Percentiles rank a stretch among this genome's conserved stretches.
Evolutionary conservation across 2,113 vertebrate species (phyloP).

Genomic region (Parus major): DNA sequence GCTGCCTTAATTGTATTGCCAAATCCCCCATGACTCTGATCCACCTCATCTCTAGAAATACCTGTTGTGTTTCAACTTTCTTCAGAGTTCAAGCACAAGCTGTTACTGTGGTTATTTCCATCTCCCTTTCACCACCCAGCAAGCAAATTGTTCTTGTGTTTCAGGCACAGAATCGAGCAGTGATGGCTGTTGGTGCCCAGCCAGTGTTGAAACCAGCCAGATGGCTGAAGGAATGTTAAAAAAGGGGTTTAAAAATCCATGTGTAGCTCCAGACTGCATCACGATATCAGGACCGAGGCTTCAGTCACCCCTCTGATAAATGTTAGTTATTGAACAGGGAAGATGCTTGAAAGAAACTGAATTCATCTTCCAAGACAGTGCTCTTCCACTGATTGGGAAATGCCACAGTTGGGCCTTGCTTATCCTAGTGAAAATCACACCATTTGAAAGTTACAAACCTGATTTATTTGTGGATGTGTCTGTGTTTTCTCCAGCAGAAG

Average conservation of each 20-base stretch:
- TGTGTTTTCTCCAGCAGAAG: not conserved
- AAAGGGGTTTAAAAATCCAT: not conserved
- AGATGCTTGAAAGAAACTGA: not conserved
- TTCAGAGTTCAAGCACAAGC: not conserved
- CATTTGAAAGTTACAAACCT: not conserved
- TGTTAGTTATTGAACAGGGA: not conserved
- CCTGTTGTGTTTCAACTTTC: not conserved
- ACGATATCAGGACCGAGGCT: not conserved
- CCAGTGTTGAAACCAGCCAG: not conserved
- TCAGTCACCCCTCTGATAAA: not conserved
- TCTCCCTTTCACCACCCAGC: not conserved
- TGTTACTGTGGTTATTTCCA: not conserved
- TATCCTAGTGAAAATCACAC: not conserved
- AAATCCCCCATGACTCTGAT: not conserved
- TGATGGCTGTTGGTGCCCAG: not conserved
- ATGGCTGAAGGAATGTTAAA: not conserved
- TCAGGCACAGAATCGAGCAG: not conserved
- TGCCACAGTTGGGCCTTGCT: not conserved
- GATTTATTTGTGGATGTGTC: not conserved
- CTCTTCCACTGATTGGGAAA: not conserved
- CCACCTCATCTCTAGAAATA: not conserved
- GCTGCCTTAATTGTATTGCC: not conserved
- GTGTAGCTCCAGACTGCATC: not conserved
- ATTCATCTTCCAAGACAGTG: not conserved
- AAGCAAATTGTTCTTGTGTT: not conserved